Base-by-base conservation (phyloP, 2,113 vertebrate species). In the Oenanthe oenanthe region DNA sequence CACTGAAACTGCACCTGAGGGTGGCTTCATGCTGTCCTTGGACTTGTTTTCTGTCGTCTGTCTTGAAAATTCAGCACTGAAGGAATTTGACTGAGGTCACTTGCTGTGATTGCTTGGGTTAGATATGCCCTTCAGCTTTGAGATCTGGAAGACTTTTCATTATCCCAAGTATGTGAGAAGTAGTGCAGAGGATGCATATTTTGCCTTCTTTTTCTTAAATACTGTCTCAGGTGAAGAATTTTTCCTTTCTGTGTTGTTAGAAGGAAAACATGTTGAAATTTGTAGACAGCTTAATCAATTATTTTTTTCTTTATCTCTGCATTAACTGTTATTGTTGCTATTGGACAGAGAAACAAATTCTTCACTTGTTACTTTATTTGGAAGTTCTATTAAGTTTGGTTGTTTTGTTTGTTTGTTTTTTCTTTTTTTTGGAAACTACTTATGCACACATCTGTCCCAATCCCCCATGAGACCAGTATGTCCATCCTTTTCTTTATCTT, bases 11-110 rank as follows among this genome's bases (percentile, higher is more conserved):
- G 14, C 53, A 84, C 56, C 63, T 51, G 61, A 72, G 62, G 18
- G 48, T 91, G 77, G 25, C 40, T 81, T 85, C 13, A 4, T 75
- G n/a, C 57, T 75, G 65, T 22, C 94, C 60, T 43, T 71, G 21
- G 67, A 45, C 54, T 91, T 84, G n/a, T 51, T 81, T 72, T 71
- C 61, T 79, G 53, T 75, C 2, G 1, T 86, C 51, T 3, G 3
- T 81, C 53, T 81, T 95, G 40, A 87, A 72, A 75, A 85, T 85
- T 36, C 40, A 61, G 0, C 76, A 42, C 36, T 56, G 21, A 61
- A 92, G 65, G 66, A 82, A 81, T 84, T 91, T 80, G 22, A 79
- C 51, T 67, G 89, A 67, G 73, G 73, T 91, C 70, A 48, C 34
- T 87, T 74, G 40, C 73, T 86, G 61, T 81, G 48, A 42, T 89